Conservation (phyloP, 2,113 vertebrate species). For the Antidorcas marsupialis region DNA sequence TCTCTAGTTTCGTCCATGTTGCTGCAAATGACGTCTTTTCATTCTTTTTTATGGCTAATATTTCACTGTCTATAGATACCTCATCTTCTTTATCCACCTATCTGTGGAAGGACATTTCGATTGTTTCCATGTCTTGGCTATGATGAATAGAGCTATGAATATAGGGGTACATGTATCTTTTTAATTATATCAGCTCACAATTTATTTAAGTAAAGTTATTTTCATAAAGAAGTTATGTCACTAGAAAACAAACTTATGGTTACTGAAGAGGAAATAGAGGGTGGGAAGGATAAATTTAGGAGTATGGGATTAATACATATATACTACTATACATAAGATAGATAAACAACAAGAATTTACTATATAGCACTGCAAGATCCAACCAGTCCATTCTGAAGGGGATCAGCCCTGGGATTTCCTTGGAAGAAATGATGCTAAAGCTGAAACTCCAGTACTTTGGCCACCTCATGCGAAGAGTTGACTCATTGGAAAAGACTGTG, state of each 20-base stretch:
- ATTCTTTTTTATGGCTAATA: neutral
- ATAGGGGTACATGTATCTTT: neutral
- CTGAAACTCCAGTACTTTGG: no score
- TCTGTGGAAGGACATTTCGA: neutral
- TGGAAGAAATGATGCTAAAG: no score
- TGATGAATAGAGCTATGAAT: neutral
- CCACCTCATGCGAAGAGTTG: no score
- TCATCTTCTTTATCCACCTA: neutral
- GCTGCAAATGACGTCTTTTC: neutral
- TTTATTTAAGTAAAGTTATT: neutral
- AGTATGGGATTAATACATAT: neutral
- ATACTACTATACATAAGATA: neutral
- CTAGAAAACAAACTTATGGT: neutral
- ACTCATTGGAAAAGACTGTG: no score
- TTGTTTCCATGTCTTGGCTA: neutral
- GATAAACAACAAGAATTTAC: no score
- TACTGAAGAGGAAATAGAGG: neutral
- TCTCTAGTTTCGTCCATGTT: neutral
- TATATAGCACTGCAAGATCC: no score
- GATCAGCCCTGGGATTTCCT: no score
- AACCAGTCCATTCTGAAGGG: no score
- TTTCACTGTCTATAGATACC: neutral
- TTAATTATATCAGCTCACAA: neutral
- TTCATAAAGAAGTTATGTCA: neutral
- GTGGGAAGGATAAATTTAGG: neutral